These are phyloP conservation scores for Drosophila greeni DNA, from an alignment of 2,888 invertebrate species.

Conservation along the genomic window DNA sequence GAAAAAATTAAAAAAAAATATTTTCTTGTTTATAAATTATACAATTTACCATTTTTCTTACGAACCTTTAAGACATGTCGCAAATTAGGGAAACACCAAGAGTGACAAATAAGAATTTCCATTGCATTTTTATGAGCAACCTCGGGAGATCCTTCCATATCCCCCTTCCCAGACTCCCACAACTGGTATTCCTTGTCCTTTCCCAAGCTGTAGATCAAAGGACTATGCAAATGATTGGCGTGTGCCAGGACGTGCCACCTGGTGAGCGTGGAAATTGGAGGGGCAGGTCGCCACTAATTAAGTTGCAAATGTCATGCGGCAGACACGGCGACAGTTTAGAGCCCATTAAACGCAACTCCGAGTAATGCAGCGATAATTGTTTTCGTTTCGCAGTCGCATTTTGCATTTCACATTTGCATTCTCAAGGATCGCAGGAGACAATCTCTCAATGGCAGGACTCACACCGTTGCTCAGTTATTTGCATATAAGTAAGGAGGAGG, in stretches of 20 bases:
- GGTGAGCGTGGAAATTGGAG: slow-evolving; percentile 40
- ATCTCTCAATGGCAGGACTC: slow-evolving; percentile 21
- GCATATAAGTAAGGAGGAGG: slow-evolving; percentile 38
- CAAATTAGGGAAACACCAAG: background rate
- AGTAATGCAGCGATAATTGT: slow-evolving; percentile 75
- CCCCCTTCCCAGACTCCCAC: background rate
- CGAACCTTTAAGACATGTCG: background rate
- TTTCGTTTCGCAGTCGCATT: slow-evolving; percentile 63
- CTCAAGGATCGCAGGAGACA: slow-evolving; percentile 20
- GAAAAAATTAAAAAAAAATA: background rate
- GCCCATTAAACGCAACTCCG: slow-evolving; percentile 68
- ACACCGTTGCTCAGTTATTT: slow-evolving; percentile 44
- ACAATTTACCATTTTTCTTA: background rate
- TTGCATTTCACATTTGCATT: slow-evolving; percentile 70
- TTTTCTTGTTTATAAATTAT: background rate
- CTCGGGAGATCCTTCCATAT: slow-evolving; percentile 10
- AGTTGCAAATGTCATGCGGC: slow-evolving; percentile 53
- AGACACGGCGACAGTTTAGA: slow-evolving; percentile 58
- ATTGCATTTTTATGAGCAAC: slow-evolving; percentile 58
- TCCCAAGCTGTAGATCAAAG: slow-evolving; percentile 64
- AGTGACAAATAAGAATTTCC: slow-evolving; percentile 7
- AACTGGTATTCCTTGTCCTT: slow-evolving; percentile 8
- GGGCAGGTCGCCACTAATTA: slow-evolving; percentile 66
- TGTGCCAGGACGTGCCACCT: slow-evolving; percentile 41
- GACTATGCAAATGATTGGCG: slow-evolving; percentile 69